phyloP scores from a whole-genome alignment of 1,140 invertebrate species.

The Chelonus insularis region DNA sequence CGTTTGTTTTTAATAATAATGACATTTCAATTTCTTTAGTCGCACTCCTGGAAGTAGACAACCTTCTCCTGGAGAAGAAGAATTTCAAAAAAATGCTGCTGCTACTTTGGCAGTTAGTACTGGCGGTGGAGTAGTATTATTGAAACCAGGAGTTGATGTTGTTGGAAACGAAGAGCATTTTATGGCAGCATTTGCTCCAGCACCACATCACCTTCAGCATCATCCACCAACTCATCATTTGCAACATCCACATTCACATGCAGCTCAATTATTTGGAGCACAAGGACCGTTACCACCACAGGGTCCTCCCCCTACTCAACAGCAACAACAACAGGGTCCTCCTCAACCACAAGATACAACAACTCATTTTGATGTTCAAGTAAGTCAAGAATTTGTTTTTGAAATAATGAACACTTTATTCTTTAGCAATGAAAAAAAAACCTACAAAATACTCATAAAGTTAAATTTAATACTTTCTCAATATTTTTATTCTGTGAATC shows the following conservation, averaged over 20 bases:
- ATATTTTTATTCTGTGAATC: neutral
- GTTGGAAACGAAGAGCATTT: constrained; percentile 61
- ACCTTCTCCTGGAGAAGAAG: constrained; percentile 86
- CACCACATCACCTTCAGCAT: constrained; percentile 61
- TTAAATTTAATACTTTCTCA: too few species aligned
- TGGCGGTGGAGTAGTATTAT: constrained; percentile 55
- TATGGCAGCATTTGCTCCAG: constrained; percentile 62
- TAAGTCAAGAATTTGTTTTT: constrained; percentile 43
- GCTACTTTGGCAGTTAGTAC: constrained; percentile 58
- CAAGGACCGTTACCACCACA: constrained; percentile 59
- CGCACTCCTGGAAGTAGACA: constrained; percentile 87
- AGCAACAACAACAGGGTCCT: constrained; percentile 66
- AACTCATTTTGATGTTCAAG: constrained; percentile 63
- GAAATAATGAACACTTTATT: too few species aligned
- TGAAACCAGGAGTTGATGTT: constrained; percentile 63
- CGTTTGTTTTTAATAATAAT: neutral
- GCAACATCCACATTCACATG: constrained; percentile 56
- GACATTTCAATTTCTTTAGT: constrained; percentile 54
- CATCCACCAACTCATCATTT: constrained; percentile 60
- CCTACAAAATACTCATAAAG: too few species aligned
- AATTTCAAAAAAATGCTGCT: constrained; percentile 66
- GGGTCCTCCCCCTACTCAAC: constrained; percentile 57
- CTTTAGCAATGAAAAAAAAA: too few species aligned
- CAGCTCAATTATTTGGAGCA: constrained; percentile 55
- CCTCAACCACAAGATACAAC: constrained; percentile 55